These are phyloP conservation scores for Nicator chloris DNA, from an alignment of 2,113 vertebrate genomes.

Conservation along the genomic window DNA sequence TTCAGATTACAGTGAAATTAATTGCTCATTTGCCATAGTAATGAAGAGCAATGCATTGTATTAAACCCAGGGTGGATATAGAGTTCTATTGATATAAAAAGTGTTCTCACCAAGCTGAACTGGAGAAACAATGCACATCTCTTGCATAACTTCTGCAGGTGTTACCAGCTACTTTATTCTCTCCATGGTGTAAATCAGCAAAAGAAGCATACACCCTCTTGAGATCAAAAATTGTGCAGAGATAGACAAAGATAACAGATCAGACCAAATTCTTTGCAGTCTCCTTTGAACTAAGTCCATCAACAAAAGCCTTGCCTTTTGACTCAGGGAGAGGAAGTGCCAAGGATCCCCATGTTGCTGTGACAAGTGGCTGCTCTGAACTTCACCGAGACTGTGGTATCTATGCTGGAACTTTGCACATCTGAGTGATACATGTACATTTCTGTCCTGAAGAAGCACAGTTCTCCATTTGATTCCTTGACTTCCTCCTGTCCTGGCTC, in stretches of 20 bases:
- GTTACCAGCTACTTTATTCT: not conserved
- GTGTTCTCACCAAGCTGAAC: not conserved
- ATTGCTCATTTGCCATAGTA: not conserved
- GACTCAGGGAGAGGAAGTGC: not conserved
- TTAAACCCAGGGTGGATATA: not conserved
- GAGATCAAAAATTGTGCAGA: not conserved
- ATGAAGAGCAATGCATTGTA: not conserved
- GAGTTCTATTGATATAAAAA: not conserved
- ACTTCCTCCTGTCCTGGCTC: not conserved
- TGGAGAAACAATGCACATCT: not conserved
- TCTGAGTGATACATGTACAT: not conserved
- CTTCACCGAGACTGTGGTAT: not conserved
- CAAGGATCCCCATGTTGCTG: fast-evolving
- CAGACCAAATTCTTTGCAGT: not conserved
- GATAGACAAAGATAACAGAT: not conserved
- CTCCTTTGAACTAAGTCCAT: not conserved
- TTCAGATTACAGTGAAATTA: not conserved
- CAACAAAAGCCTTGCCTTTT: not conserved
- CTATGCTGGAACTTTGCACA: not conserved
- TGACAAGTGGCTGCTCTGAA: not conserved
- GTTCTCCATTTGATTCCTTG: not conserved
- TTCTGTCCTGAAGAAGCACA: not conserved
- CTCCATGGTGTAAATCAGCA: not conserved
- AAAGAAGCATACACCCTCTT: not conserved
- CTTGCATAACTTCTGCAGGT: not conserved